Percentiles rank a stretch among this genome's conserved stretches.
These are phyloP conservation scores for Halyomorpha halys DNA, from an alignment of 1,140 invertebrate genomes.

Conservation along the genomic window DNA sequence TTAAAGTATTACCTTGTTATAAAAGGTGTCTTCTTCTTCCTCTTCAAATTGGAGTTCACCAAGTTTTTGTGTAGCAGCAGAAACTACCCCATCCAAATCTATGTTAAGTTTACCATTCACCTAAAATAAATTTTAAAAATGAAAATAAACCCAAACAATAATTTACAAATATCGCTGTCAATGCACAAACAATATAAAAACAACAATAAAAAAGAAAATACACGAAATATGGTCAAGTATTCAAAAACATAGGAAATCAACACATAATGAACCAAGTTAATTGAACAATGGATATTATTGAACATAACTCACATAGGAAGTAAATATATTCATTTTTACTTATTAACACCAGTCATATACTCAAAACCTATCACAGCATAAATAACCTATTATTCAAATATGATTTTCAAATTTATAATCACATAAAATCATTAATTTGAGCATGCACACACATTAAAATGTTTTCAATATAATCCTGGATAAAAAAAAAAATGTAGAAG, in stretches of 20 bases:
- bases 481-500: no score
- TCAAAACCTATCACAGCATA: no score
- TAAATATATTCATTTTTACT: slow-evolving; percentile 6
- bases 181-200: no score
- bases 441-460: no score
- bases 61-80: slow-evolving; percentile 57
- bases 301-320: slow-evolving; percentile 10
- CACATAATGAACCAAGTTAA: not conserved
- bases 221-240: no score
- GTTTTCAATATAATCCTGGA: no score
- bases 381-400: no score
- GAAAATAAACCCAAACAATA: not conserved
- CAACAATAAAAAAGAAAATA: not conserved
- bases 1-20: slow-evolving; percentile 49
- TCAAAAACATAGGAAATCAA: not conserved
- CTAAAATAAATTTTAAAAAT: slow-evolving; percentile 24
- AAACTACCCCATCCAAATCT: slow-evolving; percentile 50
- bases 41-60: slow-evolving; percentile 78
- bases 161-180: no score
- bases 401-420: no score
- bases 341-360: no score
- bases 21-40: slow-evolving; percentile 84
- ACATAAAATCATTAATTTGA: no score
- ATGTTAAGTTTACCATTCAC: slow-evolving; percentile 31
- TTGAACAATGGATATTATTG: not conserved